These are phyloP conservation scores for Pavo muticus DNA, from an alignment of 2,113 vertebrate genomes.

Conservation along the genomic window DNA sequence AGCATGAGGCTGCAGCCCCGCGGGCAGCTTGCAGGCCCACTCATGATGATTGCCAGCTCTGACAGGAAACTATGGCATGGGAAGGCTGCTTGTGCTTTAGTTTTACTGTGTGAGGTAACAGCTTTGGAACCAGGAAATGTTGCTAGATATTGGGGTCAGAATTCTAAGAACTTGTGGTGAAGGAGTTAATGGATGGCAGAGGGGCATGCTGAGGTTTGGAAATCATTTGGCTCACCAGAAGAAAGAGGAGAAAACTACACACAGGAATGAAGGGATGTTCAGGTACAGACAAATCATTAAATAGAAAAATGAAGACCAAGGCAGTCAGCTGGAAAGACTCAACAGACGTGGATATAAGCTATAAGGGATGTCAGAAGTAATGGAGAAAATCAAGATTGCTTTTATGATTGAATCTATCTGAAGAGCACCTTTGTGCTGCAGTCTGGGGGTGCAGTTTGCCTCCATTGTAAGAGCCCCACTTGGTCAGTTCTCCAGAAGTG, in stretches of 20 bases:
- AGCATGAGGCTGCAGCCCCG: not conserved
- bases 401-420: not conserved
- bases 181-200: not conserved
- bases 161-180: not conserved
- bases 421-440: not conserved
- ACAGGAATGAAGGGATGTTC: not conserved
- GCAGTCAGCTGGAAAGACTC: not conserved
- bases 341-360: not conserved
- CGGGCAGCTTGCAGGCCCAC: accelerated
- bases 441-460: not conserved
- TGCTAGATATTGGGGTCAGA: not conserved
- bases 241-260: not conserved
- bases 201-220: not conserved
- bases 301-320: not conserved
- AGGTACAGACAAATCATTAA: not conserved
- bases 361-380: not conserved
- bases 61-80: not conserved
- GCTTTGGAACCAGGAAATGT: not conserved
- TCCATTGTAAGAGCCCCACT: not conserved
- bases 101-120: not conserved
- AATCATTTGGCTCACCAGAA: not conserved
- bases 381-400: not conserved
- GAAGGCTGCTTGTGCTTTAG: not conserved
- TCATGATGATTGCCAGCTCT: not conserved
- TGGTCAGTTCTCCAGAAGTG: not conserved